A percentile compares a stretch with the other conserved stretches of the same genome.
Conservation (phyloP, 2,888 invertebrate genomes). For the Prenolepis imparis region DNA sequence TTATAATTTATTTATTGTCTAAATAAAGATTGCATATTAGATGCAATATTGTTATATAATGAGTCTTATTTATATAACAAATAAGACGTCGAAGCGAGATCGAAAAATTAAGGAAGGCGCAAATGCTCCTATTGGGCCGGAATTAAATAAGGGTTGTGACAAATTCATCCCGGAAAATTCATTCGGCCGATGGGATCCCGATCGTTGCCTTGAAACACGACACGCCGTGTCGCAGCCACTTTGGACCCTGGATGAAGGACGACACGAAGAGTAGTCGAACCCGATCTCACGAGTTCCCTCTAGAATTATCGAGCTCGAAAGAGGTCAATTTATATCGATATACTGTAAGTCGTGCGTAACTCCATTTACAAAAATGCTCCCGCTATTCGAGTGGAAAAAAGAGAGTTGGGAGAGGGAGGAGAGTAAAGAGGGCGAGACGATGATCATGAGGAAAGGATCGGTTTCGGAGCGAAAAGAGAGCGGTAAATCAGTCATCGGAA, state of each 20-base stretch:
- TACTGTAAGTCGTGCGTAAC: constrained; percentile 71
- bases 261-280: constrained; percentile 31
- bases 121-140: neutral
- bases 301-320: constrained; percentile 10
- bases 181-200: neutral
- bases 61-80: neutral
- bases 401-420: constrained; percentile 14
- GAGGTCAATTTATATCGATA: constrained; percentile 60
- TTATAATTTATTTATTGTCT: too few species aligned
- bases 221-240: constrained; percentile 10
- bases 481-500: constrained; percentile 78
- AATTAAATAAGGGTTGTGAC: neutral
- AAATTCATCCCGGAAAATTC: neutral
- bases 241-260: neutral
- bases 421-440: constrained; percentile 29
- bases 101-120: neutral
- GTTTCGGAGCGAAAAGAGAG: constrained; percentile 52
- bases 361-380: constrained; percentile 54
- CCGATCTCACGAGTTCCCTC: constrained; percentile 19
- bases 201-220: constrained; percentile 28
- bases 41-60: neutral
- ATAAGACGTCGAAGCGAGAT: neutral
- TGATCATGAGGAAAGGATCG: constrained; percentile 33
- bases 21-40: too few species aligned
- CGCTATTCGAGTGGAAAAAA: constrained; percentile 10